Conservation (phyloP, 2,888 invertebrate species). For the Pterostichus niger region DNA sequence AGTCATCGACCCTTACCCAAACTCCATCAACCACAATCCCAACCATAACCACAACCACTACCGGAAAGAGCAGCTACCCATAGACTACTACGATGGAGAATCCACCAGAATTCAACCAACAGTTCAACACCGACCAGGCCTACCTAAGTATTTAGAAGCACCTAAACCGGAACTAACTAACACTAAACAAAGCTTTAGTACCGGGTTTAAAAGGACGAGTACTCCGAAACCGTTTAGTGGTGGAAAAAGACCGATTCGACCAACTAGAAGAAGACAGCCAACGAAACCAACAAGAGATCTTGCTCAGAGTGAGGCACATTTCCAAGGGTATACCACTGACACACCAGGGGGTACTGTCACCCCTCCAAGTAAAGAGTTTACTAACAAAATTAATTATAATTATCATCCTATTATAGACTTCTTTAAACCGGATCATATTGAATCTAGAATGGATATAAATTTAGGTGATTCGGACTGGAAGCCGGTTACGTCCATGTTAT, state of each 20-base stretch:
- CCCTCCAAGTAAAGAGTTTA: slow-evolving; percentile 70
- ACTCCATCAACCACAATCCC: slow-evolving; percentile 59
- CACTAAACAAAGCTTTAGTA: slow-evolving; percentile 30
- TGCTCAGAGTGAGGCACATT: slow-evolving; percentile 64
- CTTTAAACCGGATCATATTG: slow-evolving; percentile 78
- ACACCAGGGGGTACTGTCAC: slow-evolving; percentile 70
- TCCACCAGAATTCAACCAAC: slow-evolving; percentile 63
- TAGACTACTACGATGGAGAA: slow-evolving; percentile 40
- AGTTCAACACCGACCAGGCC: slow-evolving; percentile 11
- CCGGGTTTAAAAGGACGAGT: slow-evolving; percentile 44
- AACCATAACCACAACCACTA: slow-evolving; percentile 67
- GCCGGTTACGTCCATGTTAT: slow-evolving; percentile 74
- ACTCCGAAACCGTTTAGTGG: slow-evolving; percentile 45
- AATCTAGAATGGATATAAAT: slow-evolving; percentile 56
- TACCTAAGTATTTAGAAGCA: slow-evolving; percentile 66
- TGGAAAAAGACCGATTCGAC: slow-evolving; percentile 53
- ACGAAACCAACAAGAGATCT: slow-evolving; percentile 66
- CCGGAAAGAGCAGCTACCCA: slow-evolving; percentile 50
- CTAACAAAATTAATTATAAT: slow-evolving; percentile 85
- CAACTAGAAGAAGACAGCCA: slow-evolving; percentile 45
- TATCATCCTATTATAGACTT: slow-evolving; percentile 92
- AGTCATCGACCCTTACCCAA: neutral
- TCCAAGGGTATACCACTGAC: slow-evolving; percentile 66
- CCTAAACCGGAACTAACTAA: slow-evolving; percentile 56
- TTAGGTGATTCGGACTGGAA: slow-evolving; percentile 78